Evolutionary conservation across 1,140 invertebrate species (phyloP), one percentile per base, ranked within the genome.

Genomic region (Bombus balteatus): DNA sequence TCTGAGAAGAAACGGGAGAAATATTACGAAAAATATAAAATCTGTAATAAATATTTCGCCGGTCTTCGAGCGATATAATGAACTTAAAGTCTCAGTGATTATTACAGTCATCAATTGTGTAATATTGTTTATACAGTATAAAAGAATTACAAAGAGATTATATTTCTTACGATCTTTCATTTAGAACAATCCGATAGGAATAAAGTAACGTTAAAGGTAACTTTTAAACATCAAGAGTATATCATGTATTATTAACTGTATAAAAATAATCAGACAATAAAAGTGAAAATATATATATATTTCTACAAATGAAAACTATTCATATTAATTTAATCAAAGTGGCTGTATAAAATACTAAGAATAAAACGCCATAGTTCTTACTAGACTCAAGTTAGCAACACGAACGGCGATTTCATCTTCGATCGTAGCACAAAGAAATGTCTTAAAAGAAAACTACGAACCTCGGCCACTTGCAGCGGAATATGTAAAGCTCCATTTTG

Each of bases 401-500:
- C 12, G 34, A 12, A 72, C 39, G 15, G 37, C 32, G 28, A n/a
- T 25, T 32, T 53, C 13, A 87, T 82, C 71, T 59, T 18, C 47
- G 62, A 32, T 59, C 53, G 32, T 37, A n/a, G 47, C 37, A 88
- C 83, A 88, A 88, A 90, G 89, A 78, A 86, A 86, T 65, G 75
- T 72, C 13, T 65, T 62, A n/a, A 62, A 83, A 81, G 34, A 72
- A 82, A 71, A 73, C 43, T 57, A 59, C 41, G 73, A 89, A 79
- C 68, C 70, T 89, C 71, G 76, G 79, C 81, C 39, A 71, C 88
- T 90, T 76, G 43, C 53, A 66, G 53, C n/a, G 86, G 87, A 92
- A 93, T 94, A 94, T 94, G 92, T 93, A 93, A 92, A 94, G 90
- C 86, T 92, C 81, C 85, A 87, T 94, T 93, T 93, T 78, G 87